Percentiles rank a stretch among this genome's conserved stretches.
phyloP scores from a whole-genome alignment of 2,797 vertebrate genomes.

The Heliangelus exortis region DNA sequence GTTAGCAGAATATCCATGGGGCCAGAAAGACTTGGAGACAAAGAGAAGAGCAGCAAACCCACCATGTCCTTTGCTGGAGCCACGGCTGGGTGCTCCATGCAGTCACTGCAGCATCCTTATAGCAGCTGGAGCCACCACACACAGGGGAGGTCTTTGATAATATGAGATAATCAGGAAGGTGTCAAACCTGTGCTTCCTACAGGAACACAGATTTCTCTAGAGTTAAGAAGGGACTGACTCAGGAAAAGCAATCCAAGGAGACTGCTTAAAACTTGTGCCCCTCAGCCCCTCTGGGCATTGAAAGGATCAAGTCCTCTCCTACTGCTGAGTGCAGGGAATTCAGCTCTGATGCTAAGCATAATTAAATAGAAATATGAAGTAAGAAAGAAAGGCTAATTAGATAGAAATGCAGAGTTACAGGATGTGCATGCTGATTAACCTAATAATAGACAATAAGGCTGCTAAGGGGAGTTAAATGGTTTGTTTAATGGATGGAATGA shows the following conservation, averaged over 20 bases:
- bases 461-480: constrained; percentile 61
- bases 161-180: not conserved
- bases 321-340: constrained; percentile 49
- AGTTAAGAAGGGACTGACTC: not conserved
- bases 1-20: not conserved
- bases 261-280: not conserved
- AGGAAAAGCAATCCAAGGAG: not conserved
- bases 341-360: constrained; percentile 39
- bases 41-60: not conserved
- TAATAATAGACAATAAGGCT: constrained; percentile 72
- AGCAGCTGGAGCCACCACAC: not conserved
- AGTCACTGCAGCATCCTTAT: not conserved
- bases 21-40: not conserved
- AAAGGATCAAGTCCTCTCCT: constrained; percentile 18
- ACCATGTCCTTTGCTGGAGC: not conserved
- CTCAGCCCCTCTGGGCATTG: fast-evolving
- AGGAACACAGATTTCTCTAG: not conserved
- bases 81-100: fast-evolving
- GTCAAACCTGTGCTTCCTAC: not conserved
- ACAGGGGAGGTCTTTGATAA: not conserved
- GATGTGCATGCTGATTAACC: constrained; percentile 69
- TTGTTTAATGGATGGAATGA: constrained; percentile 68
- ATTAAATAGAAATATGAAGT: constrained; percentile 73
- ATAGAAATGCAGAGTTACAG: constrained; percentile 60
- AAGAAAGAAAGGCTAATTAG: constrained; percentile 65